These are phyloP conservation scores for Tursiops truncatus DNA, from an alignment of 2,113 vertebrate species.

Conservation along the genomic window DNA sequence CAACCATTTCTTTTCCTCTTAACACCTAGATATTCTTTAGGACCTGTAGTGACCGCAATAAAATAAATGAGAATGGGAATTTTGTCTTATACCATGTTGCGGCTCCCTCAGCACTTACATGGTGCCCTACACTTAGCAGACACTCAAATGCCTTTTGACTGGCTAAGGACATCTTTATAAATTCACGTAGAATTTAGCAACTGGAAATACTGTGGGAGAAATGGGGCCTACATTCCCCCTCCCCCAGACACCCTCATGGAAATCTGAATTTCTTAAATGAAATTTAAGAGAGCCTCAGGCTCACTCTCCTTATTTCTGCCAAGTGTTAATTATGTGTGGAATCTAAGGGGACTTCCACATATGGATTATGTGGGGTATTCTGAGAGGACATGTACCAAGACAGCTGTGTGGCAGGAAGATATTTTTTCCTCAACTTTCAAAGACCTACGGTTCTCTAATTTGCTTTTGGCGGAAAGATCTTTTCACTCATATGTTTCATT, in stretches of 20 bases:
- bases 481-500: not conserved
- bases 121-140: not conserved
- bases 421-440: not conserved
- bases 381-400: conserved; percentile 47
- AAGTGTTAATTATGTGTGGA: conserved; percentile 73
- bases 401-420: conserved; percentile 19
- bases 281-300: conserved; percentile 68
- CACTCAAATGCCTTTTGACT: not conserved
- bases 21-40: not conserved
- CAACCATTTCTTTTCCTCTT: not conserved
- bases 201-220: conserved; percentile 40
- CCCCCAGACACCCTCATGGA: conserved; percentile 39
- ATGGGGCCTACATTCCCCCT: not conserved
- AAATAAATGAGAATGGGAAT: not conserved
- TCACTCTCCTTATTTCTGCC: conserved; percentile 54
- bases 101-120: not conserved
- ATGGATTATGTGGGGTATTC: conserved; percentile 30
- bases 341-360: conserved; percentile 65
- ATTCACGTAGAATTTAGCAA: conserved; percentile 15
- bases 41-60: not conserved
- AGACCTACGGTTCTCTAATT: not conserved
- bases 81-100: not conserved
- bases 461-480: not conserved
- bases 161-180: conserved; percentile 51
- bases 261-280: conserved; percentile 73